These are phyloP conservation scores for Piaya cayana DNA, from an alignment of 2,113 vertebrate species.

Conservation along the genomic window DNA sequence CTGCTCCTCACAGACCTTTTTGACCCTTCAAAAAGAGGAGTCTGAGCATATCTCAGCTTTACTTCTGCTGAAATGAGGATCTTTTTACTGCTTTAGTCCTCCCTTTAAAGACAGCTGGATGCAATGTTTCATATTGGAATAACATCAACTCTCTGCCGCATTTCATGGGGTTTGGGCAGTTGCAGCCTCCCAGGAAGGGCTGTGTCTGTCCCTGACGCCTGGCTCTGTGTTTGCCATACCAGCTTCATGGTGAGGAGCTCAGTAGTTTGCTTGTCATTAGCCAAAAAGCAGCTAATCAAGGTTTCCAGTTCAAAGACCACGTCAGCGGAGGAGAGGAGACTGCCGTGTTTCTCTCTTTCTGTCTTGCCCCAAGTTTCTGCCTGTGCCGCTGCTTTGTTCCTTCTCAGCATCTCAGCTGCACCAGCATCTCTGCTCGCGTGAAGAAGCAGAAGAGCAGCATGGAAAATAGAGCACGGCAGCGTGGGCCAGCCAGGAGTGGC, in stretches of 20 bases:
- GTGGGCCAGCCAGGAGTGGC: constrained; percentile 36
- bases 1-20: background rate
- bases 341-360: background rate
- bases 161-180: background rate
- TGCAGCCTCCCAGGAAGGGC: background rate
- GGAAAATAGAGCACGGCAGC: constrained; percentile 54
- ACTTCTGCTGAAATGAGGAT: background rate
- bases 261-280: background rate
- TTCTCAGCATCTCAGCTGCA: background rate
- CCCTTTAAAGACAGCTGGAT: background rate
- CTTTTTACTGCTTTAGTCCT: background rate
- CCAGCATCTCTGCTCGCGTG: background rate
- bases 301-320: background rate
- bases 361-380: background rate
- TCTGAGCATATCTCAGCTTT: background rate
- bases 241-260: background rate
- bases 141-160: background rate
- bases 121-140: accelerated
- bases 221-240: background rate
- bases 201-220: background rate
- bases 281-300: background rate
- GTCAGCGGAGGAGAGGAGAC: background rate
- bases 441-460: constrained; percentile 20
- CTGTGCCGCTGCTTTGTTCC: background rate
- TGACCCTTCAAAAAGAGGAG: background rate